Evolutionary conservation across 1,140 invertebrate species (phyloP).

Genomic region (Halictus rubicundus): DNA sequence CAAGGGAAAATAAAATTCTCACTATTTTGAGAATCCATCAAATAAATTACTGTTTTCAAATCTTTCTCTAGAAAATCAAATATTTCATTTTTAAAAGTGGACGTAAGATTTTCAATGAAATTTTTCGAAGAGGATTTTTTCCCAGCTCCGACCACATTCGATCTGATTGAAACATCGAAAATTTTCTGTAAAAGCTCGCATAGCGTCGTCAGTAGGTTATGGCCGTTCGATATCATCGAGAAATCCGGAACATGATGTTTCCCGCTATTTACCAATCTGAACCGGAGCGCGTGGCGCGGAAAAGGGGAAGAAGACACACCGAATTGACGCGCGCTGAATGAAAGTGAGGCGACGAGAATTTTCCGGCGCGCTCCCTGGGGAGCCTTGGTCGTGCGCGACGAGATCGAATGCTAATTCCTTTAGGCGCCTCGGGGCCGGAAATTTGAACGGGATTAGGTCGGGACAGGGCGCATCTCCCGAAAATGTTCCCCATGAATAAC

Average conservation of each 20-base stretch:
- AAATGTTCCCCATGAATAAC: slow-evolving; percentile 57
- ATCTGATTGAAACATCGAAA: too few relatives aligned
- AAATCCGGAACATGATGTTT: neutral
- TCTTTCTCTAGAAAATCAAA: too few relatives aligned
- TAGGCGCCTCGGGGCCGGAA: slow-evolving; percentile 63
- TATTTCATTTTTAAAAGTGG: too few relatives aligned
- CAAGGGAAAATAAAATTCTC: too few relatives aligned
- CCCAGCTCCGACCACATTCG: too few relatives aligned
- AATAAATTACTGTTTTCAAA: too few relatives aligned
- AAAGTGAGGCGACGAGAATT: slow-evolving; percentile 45
- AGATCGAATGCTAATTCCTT: slow-evolving; percentile 69
- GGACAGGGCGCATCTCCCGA: slow-evolving; percentile 34
- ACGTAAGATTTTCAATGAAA: too few relatives aligned
- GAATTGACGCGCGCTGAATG: slow-evolving; percentile 7
- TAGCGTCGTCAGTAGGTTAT: too few relatives aligned
- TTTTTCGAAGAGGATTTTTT: too few relatives aligned
- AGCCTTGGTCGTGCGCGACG: slow-evolving; percentile 18
- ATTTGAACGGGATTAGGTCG: slow-evolving; percentile 68
- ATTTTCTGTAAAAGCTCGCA: too few relatives aligned
- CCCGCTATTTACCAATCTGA: neutral
- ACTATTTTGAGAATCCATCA: too few relatives aligned
- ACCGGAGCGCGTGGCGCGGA: neutral
- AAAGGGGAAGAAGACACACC: slow-evolving; percentile 13
- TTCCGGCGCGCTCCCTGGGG: slow-evolving; percentile 52
- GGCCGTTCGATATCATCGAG: too few relatives aligned